These are phyloP conservation scores for Heterodera schachtii DNA, from an alignment of 1,140 invertebrate genomes.

Conservation along the genomic window DNA sequence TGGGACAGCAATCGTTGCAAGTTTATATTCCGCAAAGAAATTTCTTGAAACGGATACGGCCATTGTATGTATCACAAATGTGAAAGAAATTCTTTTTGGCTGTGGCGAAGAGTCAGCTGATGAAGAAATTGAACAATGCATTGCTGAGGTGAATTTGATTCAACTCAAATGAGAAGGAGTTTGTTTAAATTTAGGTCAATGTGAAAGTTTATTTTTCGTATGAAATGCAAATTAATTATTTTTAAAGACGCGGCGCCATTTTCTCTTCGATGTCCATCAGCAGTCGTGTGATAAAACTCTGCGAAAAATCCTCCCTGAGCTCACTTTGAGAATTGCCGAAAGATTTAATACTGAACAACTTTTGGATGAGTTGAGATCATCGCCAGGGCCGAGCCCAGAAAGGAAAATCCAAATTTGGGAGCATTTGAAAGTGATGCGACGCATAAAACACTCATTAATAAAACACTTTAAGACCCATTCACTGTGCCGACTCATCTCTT, in stretches of 20 bases:
- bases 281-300: slow-evolving; percentile 44
- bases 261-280: slow-evolving; percentile 44
- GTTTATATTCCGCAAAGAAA: slow-evolving; percentile 35
- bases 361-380: slow-evolving; percentile 26
- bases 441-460: slow-evolving; percentile 20
- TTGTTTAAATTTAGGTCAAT: not conserved
- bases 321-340: slow-evolving; percentile 22
- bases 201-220: not conserved
- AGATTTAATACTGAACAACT: slow-evolving; percentile 44
- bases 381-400: slow-evolving; percentile 20
- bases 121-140: slow-evolving; percentile 17
- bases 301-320: slow-evolving; percentile 34
- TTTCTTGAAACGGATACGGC: slow-evolving; percentile 29
- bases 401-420: slow-evolving; percentile 50
- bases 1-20: slow-evolving; percentile 21
- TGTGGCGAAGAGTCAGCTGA: slow-evolving; percentile 1
- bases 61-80: not conserved
- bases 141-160: slow-evolving; percentile 2
- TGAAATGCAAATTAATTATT: not conserved
- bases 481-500: slow-evolving; percentile 43
- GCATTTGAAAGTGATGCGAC: slow-evolving; percentile 35
- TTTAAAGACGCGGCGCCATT: slow-evolving; percentile 36
- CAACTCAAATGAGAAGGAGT: too few species aligned
- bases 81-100: not conserved
- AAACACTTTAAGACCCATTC: slow-evolving; percentile 40